These are phyloP conservation scores for Danaus melanippus DNA, from an alignment of 1,140 invertebrate species.

Conservation along the genomic window DNA sequence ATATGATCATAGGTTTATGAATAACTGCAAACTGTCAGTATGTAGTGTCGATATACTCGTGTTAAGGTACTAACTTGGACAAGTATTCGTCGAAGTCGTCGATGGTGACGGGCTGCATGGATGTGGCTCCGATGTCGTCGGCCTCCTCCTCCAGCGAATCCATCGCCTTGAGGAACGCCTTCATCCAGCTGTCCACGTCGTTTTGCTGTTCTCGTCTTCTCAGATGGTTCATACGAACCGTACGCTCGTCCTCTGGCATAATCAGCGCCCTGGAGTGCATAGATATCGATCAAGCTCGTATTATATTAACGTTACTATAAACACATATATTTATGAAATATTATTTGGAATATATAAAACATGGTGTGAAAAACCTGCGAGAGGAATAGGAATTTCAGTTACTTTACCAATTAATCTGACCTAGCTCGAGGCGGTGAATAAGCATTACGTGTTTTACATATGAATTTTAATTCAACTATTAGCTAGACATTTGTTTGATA, in stretches of 20 bases:
- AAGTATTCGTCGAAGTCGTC: conserved; percentile 91
- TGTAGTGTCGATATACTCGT: too few species aligned
- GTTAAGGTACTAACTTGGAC: conserved; percentile 76
- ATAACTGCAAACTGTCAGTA: too few species aligned
- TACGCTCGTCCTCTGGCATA: conserved; percentile 92
- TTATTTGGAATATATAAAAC: too few species aligned
- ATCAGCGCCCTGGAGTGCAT: conserved; percentile 78
- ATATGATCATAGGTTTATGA: too few species aligned
- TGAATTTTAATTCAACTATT: background rate
- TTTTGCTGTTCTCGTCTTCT: conserved; percentile 84
- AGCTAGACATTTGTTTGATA: conserved; percentile 5
- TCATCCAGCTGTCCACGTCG: conserved; percentile 93
- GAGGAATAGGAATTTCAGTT: too few species aligned
- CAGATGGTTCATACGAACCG: conserved; percentile 88
- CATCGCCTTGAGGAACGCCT: conserved; percentile 89
- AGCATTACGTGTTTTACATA: background rate
- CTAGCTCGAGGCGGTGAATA: background rate
- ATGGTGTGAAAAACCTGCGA: too few species aligned
- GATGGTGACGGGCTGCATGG: conserved; percentile 87
- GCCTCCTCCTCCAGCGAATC: conserved; percentile 83
- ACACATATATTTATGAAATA: too few species aligned
- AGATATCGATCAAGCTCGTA: background rate
- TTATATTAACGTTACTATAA: too few species aligned
- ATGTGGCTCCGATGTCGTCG: conserved; percentile 84
- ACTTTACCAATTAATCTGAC: too few species aligned